Base-by-base conservation (phyloP, 2,888 invertebrate species). In the Macrophya annulata region DNA sequence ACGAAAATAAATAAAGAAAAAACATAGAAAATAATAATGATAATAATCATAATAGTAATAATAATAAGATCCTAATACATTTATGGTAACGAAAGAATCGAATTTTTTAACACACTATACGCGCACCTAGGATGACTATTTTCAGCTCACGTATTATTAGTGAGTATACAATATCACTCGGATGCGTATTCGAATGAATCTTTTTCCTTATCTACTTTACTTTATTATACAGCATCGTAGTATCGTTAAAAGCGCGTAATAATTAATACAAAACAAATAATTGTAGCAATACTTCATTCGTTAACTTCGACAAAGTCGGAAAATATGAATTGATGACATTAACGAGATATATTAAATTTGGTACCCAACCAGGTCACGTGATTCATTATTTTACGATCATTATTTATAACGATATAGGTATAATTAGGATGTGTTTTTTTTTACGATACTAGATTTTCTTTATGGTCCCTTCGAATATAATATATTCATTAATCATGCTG, bases 41-140 rank as follows among this genome's bases (percentile, higher is more conserved):
- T 21, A 62, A 62, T 62, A 62, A 8, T 48, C 1, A 45, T 45
- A 74, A 51, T n/a, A n/a, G n/a, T 21, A 62, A 62, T 62, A 62
- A 8, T 48, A 48, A 45, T 45, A 74, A 51, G 37, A 55, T 25
- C 77, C 31, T 77, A 77, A 55, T 77, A 77, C 77, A 55, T 31
- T 77, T 77, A 55, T 77, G 77, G 77, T 77, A 77, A 77, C 77
- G 77, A 48, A 55, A 77, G 25, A 77, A 55, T 55, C 55, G 37
- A 55, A 77, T 51, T 77, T 77, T 45, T 21, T n/a, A 72, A 40
- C 10, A 55, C 51, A 55, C 10, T 31, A 55, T 77, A 77, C 77
- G 77, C 77, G 77, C 77, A 77, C 77, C 77, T 77, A 77, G 77
- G 43, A 37, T 77, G 2, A 74, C 72, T 74, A 0, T 45, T 40